Evolutionary conservation across 2,797 vertebrate genomes (phyloP), one percentile per base, ranked within the genome.

Genomic region (Dallia pectoralis): DNA sequence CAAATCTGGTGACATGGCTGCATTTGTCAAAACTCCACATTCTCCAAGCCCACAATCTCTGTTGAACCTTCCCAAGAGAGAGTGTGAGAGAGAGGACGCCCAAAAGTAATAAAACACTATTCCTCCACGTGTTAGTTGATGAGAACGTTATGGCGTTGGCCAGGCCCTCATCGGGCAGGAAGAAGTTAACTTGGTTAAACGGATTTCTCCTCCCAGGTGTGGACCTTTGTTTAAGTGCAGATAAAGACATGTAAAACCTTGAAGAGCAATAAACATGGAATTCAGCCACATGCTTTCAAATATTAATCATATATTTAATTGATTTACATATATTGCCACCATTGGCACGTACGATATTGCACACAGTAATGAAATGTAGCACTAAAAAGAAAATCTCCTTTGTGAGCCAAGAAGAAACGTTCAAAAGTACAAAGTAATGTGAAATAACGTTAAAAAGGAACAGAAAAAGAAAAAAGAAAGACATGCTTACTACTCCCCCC

Each of bases 301-400:
- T 94, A 93, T 91, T 92, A 92, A 92, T 93, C 86, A 92, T 93
- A 91, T 93, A 93, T 93, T 94, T 93, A 93, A 94, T 93, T 90
- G 89, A 93, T 93, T 93, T 93, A 94, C 91, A 93, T 93, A 92
- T 93, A 92, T 91, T 93, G 93, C 93, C 93, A 91, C 87, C 88
- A 91, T 93, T 94, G 93, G 93, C 93, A 94, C 92, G 87, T 93
- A 93, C 86, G 89, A 93, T 94, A 94, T 94, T 94, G 93, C 93
- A 94, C 93, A 94, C 89, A 90, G 89, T 93, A 91, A 93, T 93
- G 91, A 93, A 94, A 92, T 93, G 92, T 91, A 93, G 91, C 92
- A 90, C 89, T 79, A 74, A 73, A 91, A 89, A 90, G 22, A 76
- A 66, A 79, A 82, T 83, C 84, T 91, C 88, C 88, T 89, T 91